These are phyloP conservation scores for Disparrhopalites patrizii DNA, from an alignment of 2,888 invertebrate species.

Conservation along the genomic window DNA sequence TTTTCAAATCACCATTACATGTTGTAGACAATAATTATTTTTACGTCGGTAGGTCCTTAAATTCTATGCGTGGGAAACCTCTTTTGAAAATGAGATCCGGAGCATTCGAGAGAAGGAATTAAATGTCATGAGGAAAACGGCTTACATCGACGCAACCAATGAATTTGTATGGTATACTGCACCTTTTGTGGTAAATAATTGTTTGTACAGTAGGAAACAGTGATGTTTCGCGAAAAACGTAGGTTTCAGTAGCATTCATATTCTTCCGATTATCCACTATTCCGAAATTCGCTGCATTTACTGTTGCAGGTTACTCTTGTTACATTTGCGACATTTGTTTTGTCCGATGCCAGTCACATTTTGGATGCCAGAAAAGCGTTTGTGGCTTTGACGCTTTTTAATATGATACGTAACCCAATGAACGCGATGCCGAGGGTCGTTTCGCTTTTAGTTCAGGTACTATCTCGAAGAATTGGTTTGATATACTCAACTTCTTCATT, in stretches of 20 bases:
- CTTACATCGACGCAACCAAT: constrained; percentile 64
- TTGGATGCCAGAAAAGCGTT: constrained; percentile 78
- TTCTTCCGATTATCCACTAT: too few relatives aligned
- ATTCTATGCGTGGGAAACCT: constrained; percentile 71
- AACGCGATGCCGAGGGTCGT: too few relatives aligned
- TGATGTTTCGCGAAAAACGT: too few relatives aligned
- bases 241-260: too few relatives aligned
- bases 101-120: constrained; percentile 55
- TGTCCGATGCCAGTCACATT: constrained; percentile 64
- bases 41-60: constrained; percentile 39
- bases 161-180: constrained; percentile 77
- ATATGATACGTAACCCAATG: too few relatives aligned
- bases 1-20: too few relatives aligned
- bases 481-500: too few relatives aligned
- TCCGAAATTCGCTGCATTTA: constrained; percentile 44
- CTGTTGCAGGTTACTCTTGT: constrained; percentile 51
- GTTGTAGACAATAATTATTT: too few relatives aligned
- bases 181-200: constrained; percentile 55
- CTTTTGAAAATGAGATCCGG: constrained; percentile 74
- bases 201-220: too few relatives aligned
- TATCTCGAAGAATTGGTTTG: too few relatives aligned
- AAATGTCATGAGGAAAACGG: constrained; percentile 53
- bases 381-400: constrained; percentile 82
- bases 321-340: constrained; percentile 78
- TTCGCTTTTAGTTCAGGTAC: too few relatives aligned